Evolutionary conservation across 2,888 invertebrate genomes (phyloP), one percentile per base, ranked within the genome.

Genomic region (Encarsia formosa): DNA sequence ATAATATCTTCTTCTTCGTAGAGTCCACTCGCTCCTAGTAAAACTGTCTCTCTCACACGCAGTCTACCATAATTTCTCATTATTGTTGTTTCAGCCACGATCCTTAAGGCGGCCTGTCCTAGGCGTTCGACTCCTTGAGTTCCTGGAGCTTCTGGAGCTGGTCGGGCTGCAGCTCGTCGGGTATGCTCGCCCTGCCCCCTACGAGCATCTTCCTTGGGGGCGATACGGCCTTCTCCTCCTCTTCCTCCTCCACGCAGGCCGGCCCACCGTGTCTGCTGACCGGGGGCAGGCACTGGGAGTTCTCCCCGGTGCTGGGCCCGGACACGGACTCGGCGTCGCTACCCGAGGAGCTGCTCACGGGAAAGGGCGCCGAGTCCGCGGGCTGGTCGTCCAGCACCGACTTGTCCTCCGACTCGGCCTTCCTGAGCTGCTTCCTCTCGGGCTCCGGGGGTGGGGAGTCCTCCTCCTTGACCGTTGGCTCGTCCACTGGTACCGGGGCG

Each of bases 41-140:
- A n/a, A n/a, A n/a, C n/a, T n/a, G n/a, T n/a, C n/a, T n/a, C n/a
- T n/a, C n/a, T n/a, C n/a, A n/a, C n/a, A n/a, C n/a, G n/a, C n/a
- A n/a, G n/a, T n/a, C n/a, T n/a, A n/a, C n/a, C n/a, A n/a, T n/a
- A n/a, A n/a, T n/a, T n/a, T n/a, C n/a, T n/a, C n/a, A n/a, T n/a
- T n/a, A n/a, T n/a, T n/a, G n/a, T n/a, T n/a, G n/a, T n/a, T n/a
- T n/a, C n/a, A n/a, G n/a, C n/a, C n/a, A n/a, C n/a, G n/a, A n/a
- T n/a, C n/a, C n/a, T n/a, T n/a, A n/a, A n/a, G n/a, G n/a, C 26
- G 64, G 68, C 69, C 70, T 70, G 63, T 69, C 69, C 77, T 88
- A 92, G 78, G 92, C 92, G 76, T 91, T 91, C 56, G 92, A 92
- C 76, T 92, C 92, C 75, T 92, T 92, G 54, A 92, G 81, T 71